A percentile compares a stretch with the other conserved stretches of the same genome.
phyloP scores from a whole-genome alignment of 2,113 vertebrate species.

The Synchiropus splendidus region DNA sequence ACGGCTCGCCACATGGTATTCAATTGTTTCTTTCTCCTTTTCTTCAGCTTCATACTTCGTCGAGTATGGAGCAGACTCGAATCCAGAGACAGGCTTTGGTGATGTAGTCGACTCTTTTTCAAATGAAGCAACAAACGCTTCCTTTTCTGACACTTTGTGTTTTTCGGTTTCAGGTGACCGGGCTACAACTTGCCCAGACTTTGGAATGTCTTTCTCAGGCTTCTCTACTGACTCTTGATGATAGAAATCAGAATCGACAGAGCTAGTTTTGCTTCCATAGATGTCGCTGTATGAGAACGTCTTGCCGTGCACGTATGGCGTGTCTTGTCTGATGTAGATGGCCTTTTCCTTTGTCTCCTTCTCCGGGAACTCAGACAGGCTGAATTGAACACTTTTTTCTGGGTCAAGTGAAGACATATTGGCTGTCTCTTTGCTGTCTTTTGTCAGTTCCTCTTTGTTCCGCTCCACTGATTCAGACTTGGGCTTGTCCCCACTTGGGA shows the following conservation, averaged over 20 bases:
- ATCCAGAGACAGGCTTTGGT: slow-evolving; percentile 53
- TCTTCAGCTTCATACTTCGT: background rate
- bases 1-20: slow-evolving; percentile 6
- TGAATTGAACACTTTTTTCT: slow-evolving; percentile 67
- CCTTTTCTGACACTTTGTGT: slow-evolving; percentile 42
- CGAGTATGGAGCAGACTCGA: slow-evolving; percentile 6
- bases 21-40: slow-evolving; percentile 15
- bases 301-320: slow-evolving; percentile 85
- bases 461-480: slow-evolving; percentile 23
- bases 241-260: slow-evolving; percentile 54
- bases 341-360: slow-evolving; percentile 48
- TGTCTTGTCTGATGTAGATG: slow-evolving; percentile 81
- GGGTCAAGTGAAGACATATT: slow-evolving; percentile 34
- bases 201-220: slow-evolving; percentile 33
- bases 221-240: slow-evolving; percentile 47
- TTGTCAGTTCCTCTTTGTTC: slow-evolving; percentile 27
- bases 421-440: slow-evolving; percentile 20
- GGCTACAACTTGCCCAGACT: slow-evolving; percentile 13
- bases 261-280: slow-evolving; percentile 74
- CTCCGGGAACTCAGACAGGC: slow-evolving; percentile 52
- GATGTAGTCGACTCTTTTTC: slow-evolving; percentile 71
- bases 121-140: slow-evolving; percentile 44
- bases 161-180: background rate
- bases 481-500: slow-evolving; percentile 23
- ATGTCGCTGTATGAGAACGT: slow-evolving; percentile 88